Evolutionary conservation across 2,113 vertebrate species (phyloP), one percentile per base, ranked within the genome.

Genomic region (Regulus satrapa): DNA sequence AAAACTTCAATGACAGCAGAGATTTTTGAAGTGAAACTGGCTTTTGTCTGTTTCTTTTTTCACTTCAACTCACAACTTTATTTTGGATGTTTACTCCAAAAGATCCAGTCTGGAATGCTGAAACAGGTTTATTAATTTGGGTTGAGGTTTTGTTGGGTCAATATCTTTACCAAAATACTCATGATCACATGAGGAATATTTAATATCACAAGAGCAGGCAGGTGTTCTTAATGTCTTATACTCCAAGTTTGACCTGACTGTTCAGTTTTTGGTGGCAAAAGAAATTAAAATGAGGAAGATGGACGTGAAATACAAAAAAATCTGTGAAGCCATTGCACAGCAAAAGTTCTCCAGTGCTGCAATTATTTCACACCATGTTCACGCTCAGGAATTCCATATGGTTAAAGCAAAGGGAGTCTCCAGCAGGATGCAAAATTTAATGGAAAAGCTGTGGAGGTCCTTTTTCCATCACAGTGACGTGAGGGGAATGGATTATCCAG

Each of bases 401-500:
- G 67, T 51, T 63, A 32, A 48, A 74, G 24, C 19, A 63, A 74
- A 73, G 58, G 34, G 18, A 61, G 9, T 56, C 76, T 79, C 59
- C 48, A 73, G 75, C 48, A 69, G 24, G 20, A 61, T 10, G 49
- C 25, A 54, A 48, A 24, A 91, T 38, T 66, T 7, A 25, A 15
- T 85, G 29, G 73, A 85, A 79, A 55, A 82, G 63, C 79, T 68
- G 25, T 10, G 41, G 49, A 93, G 64, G 31, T 87, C 81, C 56
- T 74, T 94, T 95, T 92, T 85, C 82, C 92, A 64, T 87, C 62
- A 5, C 18, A 49, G 56, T 21, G 75, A 68, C 7, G 25, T 87
- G 92, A 86, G 5, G 36, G 73, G 93, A 95, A 92, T 81, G 58
- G 79, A 89, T 96, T 95, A 89, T 61, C 62, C 45, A 58, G 73